A percentile compares a stretch with the other conserved stretches of the same genome.
Evolutionary conservation across 2,797 vertebrate genomes (phyloP).

Genomic region (Sebastolobus altivelis): DNA sequence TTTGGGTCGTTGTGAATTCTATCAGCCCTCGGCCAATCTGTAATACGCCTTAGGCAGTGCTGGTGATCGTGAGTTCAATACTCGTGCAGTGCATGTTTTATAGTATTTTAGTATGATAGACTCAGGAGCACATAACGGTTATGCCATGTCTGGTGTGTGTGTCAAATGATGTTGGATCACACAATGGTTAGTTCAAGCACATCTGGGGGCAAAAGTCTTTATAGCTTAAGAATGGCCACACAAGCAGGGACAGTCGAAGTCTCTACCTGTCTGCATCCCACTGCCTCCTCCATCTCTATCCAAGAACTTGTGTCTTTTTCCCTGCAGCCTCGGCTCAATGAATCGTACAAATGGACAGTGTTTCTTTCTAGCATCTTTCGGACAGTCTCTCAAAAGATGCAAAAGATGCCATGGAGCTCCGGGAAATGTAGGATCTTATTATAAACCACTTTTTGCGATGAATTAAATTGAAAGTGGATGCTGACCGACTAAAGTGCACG

Average conservation of each 20-base stretch:
- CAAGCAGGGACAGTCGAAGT: not conserved
- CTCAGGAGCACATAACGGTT: not conserved
- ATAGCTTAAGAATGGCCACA: not conserved
- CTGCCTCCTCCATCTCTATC: not conserved
- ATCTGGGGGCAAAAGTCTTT: not conserved
- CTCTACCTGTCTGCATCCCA: not conserved
- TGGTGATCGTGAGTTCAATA: not conserved
- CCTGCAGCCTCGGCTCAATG: not conserved
- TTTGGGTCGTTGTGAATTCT: too few species aligned
- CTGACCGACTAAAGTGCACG: not conserved
- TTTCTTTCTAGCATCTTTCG: not conserved
- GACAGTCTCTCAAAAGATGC: not conserved
- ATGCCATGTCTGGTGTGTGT: too few species aligned
- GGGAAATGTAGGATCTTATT: not conserved
- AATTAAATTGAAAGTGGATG: not conserved
- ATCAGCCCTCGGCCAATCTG: not conserved
- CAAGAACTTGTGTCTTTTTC: not conserved
- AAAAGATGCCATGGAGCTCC: not conserved
- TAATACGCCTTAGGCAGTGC: not conserved
- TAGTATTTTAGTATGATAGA: not conserved
- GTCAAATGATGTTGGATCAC: not conserved
- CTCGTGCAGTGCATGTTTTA: slow-evolving; percentile 1
- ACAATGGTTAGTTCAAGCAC: not conserved
- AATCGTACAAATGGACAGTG: not conserved
- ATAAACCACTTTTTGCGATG: too few species aligned